Percentiles rank a stretch among this genome's conserved stretches.
phyloP scores from a whole-genome alignment of 92 coral and sea anemone species.

The Palythoa caribaeorum region DNA sequence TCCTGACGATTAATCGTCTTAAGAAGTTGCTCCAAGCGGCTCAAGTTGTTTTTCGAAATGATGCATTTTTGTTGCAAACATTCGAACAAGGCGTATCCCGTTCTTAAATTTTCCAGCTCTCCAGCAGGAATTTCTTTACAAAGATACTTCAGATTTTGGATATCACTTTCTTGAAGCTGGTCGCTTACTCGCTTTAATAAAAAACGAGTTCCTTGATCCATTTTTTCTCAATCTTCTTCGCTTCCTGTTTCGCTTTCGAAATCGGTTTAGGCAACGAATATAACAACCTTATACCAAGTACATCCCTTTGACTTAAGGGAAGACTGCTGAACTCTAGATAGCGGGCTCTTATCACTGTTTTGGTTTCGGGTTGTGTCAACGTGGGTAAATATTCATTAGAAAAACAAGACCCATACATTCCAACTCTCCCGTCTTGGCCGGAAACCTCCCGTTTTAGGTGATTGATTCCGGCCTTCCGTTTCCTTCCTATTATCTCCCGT shows the following conservation, averaged over 20 bases:
- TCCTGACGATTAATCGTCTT: conserved; percentile 68
- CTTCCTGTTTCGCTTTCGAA: neutral
- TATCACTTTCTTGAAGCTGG: conserved; percentile 63
- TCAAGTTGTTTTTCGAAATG: conserved; percentile 58
- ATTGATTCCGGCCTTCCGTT: too few relatives aligned
- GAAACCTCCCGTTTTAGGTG: too few relatives aligned
- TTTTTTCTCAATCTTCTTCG: conserved; percentile 24
- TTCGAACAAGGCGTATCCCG: conserved; percentile 60
- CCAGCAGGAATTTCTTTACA: conserved; percentile 70
- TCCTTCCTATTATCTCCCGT: too few relatives aligned
- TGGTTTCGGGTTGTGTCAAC: neutral
- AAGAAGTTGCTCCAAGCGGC: conserved; percentile 60
- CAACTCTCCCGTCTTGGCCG: too few relatives aligned
- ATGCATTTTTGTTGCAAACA: conserved; percentile 61
- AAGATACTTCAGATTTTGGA: conserved; percentile 79
- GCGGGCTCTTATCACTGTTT: neutral
- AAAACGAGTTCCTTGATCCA: neutral
- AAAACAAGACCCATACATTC: too few relatives aligned
- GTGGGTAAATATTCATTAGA: neutral
- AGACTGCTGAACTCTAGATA: neutral
- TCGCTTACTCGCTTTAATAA: conserved; percentile 62
- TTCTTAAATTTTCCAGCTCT: conserved; percentile 58
- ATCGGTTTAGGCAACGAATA: neutral
- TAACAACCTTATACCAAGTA: neutral
- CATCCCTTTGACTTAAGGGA: neutral